Conservation (phyloP, 2,797 vertebrate genomes). For the Tadarida brasiliensis region DNA sequence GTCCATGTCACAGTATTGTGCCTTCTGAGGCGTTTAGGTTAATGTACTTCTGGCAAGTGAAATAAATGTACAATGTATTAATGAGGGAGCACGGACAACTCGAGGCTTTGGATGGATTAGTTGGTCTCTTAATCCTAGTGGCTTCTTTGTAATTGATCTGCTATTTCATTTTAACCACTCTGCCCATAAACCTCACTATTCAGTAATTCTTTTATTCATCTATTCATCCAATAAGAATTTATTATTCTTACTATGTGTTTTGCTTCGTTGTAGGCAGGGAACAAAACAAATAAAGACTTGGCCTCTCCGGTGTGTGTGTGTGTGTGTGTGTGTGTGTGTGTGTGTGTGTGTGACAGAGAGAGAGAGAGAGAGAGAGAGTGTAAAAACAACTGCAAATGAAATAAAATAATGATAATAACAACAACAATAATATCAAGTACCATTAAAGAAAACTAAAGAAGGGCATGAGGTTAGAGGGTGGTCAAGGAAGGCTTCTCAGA, state of each 20-base stretch:
- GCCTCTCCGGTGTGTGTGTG: not conserved
- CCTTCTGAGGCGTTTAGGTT: not conserved
- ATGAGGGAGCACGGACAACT: not conserved
- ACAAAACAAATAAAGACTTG: not conserved
- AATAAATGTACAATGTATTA: not conserved
- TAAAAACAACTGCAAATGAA: not conserved
- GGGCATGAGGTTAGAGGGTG: not conserved
- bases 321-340: too few relatives aligned
- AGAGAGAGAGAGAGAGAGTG: not conserved
- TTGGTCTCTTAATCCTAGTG: not conserved
- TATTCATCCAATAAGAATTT: not conserved
- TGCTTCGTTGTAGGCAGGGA: not conserved
- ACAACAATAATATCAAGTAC: not conserved
- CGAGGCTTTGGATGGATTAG: not conserved
- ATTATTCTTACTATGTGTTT: constrained; percentile 22
- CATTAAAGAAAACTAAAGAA: not conserved
- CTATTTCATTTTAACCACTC: not conserved
- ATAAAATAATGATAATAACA: not conserved
- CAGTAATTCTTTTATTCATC: not conserved
- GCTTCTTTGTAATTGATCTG: not conserved
- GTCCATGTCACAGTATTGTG: not conserved
- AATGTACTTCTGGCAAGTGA: not conserved
- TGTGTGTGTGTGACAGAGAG: too few relatives aligned
- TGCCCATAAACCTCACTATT: not conserved
- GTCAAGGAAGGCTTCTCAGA: not conserved